Evolutionary conservation across 2,113 vertebrate species (phyloP), one percentile per base, ranked within the genome.

Genomic region (Cervus canadensis): DNA sequence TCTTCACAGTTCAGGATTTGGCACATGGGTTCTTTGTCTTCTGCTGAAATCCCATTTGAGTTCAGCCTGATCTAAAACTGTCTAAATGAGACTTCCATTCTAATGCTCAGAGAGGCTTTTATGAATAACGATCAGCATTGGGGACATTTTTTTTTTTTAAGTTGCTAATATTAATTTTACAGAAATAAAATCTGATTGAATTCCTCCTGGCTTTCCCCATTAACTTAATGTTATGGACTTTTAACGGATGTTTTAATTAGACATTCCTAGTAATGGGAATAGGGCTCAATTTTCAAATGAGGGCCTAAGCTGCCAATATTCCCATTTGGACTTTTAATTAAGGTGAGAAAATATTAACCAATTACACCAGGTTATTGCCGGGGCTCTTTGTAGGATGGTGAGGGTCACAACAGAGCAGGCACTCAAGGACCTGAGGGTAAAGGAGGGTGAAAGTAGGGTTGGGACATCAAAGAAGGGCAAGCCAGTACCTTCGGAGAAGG

Each of bases 231-330:
- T 97, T 98, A 98, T 87, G 40, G 97, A 96, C 92, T 98, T 98
- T 97, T 98, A 99, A 98, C 2, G 0, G 88, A 97, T 98, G 94
- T 98, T 98, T 98, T 99, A 98, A 98, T 99, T 98, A 98, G 98
- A 87, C 36, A 60, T 93, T 92, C 43, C 76, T 97, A 89, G 98
- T 98, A 98, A 98, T 98, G 98, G 97, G 89, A 98, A 98, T 96
- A 87, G 94, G 95, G 98, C 89, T 98, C 78, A 93, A 96, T 98
- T 98, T 98, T 97, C 98, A 98, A 97, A 87, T n/a, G 91, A 98
- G 57, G 81, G 97, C 81, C 87, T 98, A 85, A 98, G 87, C 98
- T 98, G 95, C 82, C 91, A 89, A 91, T 98, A 98, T 98, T 98
- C 98, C 94, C 96, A 98, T 98, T 98, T 98, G 89, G 90, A 89